These are phyloP conservation scores for Petroica traversi DNA, from an alignment of 2,113 vertebrate species.

Conservation along the genomic window DNA sequence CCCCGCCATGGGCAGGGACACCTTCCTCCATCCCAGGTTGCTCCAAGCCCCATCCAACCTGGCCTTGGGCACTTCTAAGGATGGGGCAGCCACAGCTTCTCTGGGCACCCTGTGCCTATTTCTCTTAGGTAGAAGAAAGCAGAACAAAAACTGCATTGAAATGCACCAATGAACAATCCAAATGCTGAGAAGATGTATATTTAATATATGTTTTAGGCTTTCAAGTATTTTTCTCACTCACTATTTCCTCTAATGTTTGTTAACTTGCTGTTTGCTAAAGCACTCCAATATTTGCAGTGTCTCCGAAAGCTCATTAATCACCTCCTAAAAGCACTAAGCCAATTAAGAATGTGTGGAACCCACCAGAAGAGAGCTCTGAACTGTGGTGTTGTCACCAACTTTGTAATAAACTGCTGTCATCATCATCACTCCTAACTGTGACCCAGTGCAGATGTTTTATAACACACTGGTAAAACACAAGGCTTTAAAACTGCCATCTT, in stretches of 20 bases:
- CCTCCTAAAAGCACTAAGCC: neutral
- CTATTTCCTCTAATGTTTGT: neutral
- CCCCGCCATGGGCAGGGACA: neutral
- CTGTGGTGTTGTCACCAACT: neutral
- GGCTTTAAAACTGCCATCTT: neutral
- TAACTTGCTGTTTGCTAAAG: neutral
- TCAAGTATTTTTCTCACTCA: neutral
- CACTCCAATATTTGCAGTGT: neutral
- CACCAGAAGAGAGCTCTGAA: neutral
- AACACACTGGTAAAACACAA: neutral
- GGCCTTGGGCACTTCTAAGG: neutral
- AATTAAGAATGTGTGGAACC: neutral
- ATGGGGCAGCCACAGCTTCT: neutral
- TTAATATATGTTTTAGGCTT: neutral
- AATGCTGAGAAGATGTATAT: neutral
- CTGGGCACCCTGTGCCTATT: neutral
- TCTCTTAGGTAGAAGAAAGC: neutral
- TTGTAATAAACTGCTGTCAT: neutral
- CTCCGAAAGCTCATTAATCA: constrained; percentile 16
- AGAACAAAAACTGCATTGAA: neutral
- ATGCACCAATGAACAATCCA: neutral
- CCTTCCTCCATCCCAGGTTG: fast-evolving
- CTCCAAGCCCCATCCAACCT: fast-evolving
- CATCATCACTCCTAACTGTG: neutral
- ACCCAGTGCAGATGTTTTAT: neutral